Base-by-base conservation (phyloP, 2,888 invertebrate genomes). In the Cordylochernes scorpioides region DNA sequence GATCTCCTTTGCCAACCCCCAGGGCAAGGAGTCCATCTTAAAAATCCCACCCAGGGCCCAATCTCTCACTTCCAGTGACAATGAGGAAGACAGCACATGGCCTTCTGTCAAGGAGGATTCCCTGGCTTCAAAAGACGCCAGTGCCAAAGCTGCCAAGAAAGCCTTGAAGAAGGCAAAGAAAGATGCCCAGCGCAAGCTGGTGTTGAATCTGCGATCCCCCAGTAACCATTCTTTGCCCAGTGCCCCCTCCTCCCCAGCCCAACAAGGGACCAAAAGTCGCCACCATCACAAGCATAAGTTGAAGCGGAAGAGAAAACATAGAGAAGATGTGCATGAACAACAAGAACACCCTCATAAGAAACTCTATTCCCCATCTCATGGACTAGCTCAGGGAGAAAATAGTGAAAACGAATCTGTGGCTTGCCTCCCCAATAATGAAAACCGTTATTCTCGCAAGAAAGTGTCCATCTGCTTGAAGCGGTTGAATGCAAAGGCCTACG, bases 111-210 rank as follows among this genome's bases (percentile, higher is more conserved):
- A 33, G 12, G 13, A 13, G 28, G 24, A 18, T 14, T 12, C 21
- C 26, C 25, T 15, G 33, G 28, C 22, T 15, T 9, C n/a, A 9
- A n/a, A 13, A 16, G 14, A n/a, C 6, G 60, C 62, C 27, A 61
- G 62, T 42, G 57, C 60, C 9, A 68, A 66, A 49, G 70, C 69
- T 13, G 70, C 68, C 12, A 68, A 70, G 44, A 68, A 67, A 46
- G 73, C 75, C 2, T 51, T 74, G 42, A 74, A 71, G 48, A 70
- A 67, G 49, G 73, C 75, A 1, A 73, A 70, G 49, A 72, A 71
- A 44, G 70, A 71, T 48, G 73, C 73, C 1, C 64, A 67, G 39
- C 63, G 66, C 47, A 65, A 63, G 43, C 59, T 59, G 21, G n/a
- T 12, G 5, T 13, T 9, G 6, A 21, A 18, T 17, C 15, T 22